Conservation (phyloP, 1,140 invertebrate genomes). For the Samia ricini region DNA sequence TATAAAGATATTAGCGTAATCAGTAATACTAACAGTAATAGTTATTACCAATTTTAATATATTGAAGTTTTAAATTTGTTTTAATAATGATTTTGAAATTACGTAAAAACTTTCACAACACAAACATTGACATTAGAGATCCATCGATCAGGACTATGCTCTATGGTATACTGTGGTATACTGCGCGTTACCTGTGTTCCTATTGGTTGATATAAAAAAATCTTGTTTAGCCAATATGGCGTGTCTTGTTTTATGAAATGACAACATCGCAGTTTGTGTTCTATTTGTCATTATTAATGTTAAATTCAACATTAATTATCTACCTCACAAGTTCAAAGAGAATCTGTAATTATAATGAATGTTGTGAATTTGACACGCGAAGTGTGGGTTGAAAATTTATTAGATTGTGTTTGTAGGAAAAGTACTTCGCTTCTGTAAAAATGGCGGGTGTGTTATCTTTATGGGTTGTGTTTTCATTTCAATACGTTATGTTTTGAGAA, state of each 20-base stretch:
- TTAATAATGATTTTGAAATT: too few relatives aligned
- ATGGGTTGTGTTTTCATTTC: conserved; percentile 74
- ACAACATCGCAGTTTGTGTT: conserved; percentile 76
- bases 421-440: conserved; percentile 74
- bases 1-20: too few relatives aligned
- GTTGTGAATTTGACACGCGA: conserved; percentile 41
- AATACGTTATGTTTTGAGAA: conserved; percentile 42
- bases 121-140: too few relatives aligned
- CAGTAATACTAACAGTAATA: too few relatives aligned
- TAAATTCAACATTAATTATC: conserved; percentile 53
- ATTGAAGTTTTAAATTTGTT: too few relatives aligned
- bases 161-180: conserved; percentile 37
- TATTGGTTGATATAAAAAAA: conserved; percentile 51
- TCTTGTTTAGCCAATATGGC: conserved; percentile 73
- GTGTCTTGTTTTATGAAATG: conserved; percentile 74
- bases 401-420: conserved; percentile 62
- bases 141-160: conserved; percentile 13
- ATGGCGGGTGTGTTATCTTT: conserved; percentile 78
- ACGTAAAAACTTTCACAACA: too few relatives aligned
- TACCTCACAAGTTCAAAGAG: conserved; percentile 68
- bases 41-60: too few relatives aligned
- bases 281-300: conserved; percentile 67
- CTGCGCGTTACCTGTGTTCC: conserved; percentile 20
- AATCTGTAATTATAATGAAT: conserved; percentile 49
- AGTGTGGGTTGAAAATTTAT: conserved; percentile 32